Evolutionary conservation across 2,113 vertebrate species (phyloP).

Genomic region (Gnathonemus echidnorhynchus): DNA sequence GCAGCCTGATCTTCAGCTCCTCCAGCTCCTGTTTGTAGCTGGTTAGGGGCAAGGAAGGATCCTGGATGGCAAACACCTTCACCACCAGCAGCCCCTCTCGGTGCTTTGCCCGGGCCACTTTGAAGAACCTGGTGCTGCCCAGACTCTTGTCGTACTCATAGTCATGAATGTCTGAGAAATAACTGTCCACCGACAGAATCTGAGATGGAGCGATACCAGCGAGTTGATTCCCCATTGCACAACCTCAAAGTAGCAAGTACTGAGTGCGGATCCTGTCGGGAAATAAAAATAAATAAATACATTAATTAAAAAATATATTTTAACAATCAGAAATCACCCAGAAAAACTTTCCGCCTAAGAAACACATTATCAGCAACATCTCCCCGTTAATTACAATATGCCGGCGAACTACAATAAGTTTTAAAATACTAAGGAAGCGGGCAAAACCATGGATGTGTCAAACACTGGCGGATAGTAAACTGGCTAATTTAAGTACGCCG

Average conservation of each 20-base stretch:
- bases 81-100: constrained; percentile 90
- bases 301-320: not conserved
- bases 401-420: not conserved
- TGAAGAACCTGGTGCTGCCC: constrained; percentile 95
- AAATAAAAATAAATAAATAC: not conserved
- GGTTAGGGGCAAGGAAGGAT: constrained; percentile 84
- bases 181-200: constrained; percentile 97
- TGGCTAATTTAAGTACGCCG: not conserved
- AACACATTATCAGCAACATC: not conserved
- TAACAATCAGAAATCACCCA: not conserved
- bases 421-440: not conserved
- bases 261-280: not conserved
- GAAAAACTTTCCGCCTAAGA: not conserved
- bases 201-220: constrained; percentile 95
- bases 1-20: constrained; percentile 85
- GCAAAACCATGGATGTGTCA: not conserved
- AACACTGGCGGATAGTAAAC: not conserved
- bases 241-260: not conserved
- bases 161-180: constrained; percentile 95
- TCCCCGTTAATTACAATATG: not conserved
- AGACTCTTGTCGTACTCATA: constrained; percentile 94
- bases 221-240: constrained; percentile 88
- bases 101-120: constrained; percentile 91
- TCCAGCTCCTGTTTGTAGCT: constrained; percentile 96
- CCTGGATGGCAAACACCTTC: constrained; percentile 97